These are phyloP conservation scores for Sclerurus mexicanus DNA, from an alignment of 2,113 vertebrate species.

Conservation along the genomic window DNA sequence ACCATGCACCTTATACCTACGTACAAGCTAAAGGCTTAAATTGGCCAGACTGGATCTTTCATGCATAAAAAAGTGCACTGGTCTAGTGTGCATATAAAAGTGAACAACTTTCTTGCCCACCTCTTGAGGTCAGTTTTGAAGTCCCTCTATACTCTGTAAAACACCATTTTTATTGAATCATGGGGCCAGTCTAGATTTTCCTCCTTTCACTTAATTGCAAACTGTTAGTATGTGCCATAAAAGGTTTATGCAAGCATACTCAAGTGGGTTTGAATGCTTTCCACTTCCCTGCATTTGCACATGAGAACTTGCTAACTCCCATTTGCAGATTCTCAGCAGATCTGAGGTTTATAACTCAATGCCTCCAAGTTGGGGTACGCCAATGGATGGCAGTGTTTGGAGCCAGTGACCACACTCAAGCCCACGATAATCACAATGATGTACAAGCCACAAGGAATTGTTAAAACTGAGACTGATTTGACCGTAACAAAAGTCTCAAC, in stretches of 20 bases:
- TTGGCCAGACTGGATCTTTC: background rate
- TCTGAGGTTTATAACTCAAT: slow-evolving; percentile 35
- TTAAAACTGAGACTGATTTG: slow-evolving; percentile 33
- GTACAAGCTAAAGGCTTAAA: background rate
- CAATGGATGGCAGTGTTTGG: background rate
- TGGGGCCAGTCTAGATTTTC: slow-evolving; percentile 29
- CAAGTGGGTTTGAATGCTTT: slow-evolving; percentile 69
- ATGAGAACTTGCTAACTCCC: slow-evolving; percentile 49
- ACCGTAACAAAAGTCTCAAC: slow-evolving; percentile 32
- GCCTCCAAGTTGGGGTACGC: background rate
- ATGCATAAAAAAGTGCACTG: background rate
- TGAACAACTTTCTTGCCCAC: background rate
- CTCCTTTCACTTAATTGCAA: slow-evolving; percentile 63
- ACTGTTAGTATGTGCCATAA: slow-evolving; percentile 54
- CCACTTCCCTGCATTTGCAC: slow-evolving; percentile 68
- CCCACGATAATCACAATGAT: background rate
- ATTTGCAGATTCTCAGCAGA: slow-evolving; percentile 46
- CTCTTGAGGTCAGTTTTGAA: background rate
- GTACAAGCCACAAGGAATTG: background rate
- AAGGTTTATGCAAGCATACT: slow-evolving; percentile 63
- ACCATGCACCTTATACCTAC: background rate
- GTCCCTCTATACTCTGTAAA: background rate
- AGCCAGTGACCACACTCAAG: slow-evolving; percentile 34
- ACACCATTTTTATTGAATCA: slow-evolving; percentile 10
- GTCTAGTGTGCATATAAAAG: background rate